Percentiles rank a stretch among this genome's conserved stretches.
These are phyloP conservation scores for Paratrypauchen microcephalus DNA, from an alignment of 2,797 vertebrate species.

Conservation along the genomic window DNA sequence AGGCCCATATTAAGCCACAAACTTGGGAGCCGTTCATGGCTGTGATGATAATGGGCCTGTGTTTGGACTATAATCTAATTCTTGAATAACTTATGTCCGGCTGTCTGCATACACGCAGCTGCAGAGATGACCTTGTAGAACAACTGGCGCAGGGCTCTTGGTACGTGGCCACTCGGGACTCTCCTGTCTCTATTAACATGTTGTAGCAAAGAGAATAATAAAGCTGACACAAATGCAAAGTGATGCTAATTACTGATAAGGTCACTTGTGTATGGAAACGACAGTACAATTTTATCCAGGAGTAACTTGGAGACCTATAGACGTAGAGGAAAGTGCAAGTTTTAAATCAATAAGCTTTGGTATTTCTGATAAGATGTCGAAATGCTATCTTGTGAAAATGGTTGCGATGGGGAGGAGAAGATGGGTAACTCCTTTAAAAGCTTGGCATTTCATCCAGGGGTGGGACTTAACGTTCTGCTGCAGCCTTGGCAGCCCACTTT, in stretches of 20 bases:
- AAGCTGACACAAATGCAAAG: constrained; percentile 12
- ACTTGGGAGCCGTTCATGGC: background rate
- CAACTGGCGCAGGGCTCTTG: constrained; percentile 24
- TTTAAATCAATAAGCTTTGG: too few relatives aligned
- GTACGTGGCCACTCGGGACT: constrained; percentile 8
- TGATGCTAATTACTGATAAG: constrained; percentile 3
- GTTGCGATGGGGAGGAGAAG: too few relatives aligned
- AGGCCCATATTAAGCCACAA: background rate
- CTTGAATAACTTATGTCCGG: background rate
- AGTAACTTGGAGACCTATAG: too few relatives aligned
- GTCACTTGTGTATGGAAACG: background rate
- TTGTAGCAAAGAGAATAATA: constrained; percentile 29
- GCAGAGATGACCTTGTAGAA: constrained; percentile 57
- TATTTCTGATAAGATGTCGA: too few relatives aligned
- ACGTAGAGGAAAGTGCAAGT: too few relatives aligned
- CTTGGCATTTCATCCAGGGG: too few relatives aligned
- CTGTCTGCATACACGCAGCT: background rate
- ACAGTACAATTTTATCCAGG: too few relatives aligned
- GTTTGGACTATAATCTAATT: background rate
- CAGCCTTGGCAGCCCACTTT: too few relatives aligned
- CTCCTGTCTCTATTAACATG: constrained; percentile 24
- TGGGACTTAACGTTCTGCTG: too few relatives aligned
- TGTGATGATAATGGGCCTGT: too few relatives aligned
- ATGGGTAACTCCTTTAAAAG: too few relatives aligned
- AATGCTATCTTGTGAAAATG: too few relatives aligned